Evolutionary conservation across 1,140 invertebrate genomes (phyloP).

Genomic region (Frieseomelitta varia): DNA sequence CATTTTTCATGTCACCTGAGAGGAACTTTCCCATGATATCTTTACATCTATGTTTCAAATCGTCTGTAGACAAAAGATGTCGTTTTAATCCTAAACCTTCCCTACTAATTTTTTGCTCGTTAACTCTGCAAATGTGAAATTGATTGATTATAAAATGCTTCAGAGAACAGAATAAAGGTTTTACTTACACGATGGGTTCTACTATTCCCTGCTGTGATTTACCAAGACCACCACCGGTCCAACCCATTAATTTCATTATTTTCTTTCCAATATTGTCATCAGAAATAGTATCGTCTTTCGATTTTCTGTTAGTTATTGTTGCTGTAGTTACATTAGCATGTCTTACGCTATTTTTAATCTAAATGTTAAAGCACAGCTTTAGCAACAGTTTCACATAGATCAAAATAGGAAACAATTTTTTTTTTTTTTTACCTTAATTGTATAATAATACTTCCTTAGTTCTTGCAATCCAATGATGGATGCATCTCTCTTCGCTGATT

Average conservation of each 20-base stretch:
- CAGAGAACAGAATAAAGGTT: neutral
- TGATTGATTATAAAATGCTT: neutral
- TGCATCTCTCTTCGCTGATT: conserved; percentile 80
- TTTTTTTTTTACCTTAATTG: conserved; percentile 79
- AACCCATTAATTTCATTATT: conserved; percentile 91
- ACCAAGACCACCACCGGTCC: conserved; percentile 90
- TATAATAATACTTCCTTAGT: conserved; percentile 82
- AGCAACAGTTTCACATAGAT: neutral
- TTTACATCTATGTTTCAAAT: conserved; percentile 77
- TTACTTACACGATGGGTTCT: conserved; percentile 84
- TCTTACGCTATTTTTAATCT: conserved; percentile 48
- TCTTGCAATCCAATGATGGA: conserved; percentile 74
- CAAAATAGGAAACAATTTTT: neutral
- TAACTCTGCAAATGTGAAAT: conserved; percentile 75
- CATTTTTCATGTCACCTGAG: conserved; percentile 82
- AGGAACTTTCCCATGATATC: conserved; percentile 82
- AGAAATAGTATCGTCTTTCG: conserved; percentile 68
- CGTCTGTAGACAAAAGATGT: conserved; percentile 69
- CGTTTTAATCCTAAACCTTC: conserved; percentile 74
- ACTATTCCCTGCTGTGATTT: conserved; percentile 86
- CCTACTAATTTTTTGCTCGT: conserved; percentile 73
- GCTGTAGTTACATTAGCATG: conserved; percentile 37
- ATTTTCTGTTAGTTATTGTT: conserved; percentile 37
- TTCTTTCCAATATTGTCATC: conserved; percentile 85
- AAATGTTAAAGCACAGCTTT: neutral